Evolutionary conservation across 2,797 vertebrate genomes (phyloP).

Genomic region (Petrocephalus sullivani): DNA sequence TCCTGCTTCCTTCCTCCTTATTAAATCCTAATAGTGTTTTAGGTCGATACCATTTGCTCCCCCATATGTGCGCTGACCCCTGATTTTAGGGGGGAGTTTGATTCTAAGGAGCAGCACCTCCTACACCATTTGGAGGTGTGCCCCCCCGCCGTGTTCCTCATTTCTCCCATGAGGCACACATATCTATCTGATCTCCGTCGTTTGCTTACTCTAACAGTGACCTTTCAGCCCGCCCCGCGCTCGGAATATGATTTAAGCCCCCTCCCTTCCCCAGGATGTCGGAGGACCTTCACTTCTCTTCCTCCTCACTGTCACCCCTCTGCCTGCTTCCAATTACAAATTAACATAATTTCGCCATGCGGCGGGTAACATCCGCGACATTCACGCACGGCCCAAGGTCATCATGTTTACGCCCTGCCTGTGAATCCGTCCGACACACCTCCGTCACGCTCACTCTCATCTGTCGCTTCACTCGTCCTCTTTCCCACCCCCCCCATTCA

Average conservation of each 20-base stretch:
- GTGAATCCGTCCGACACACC: background rate
- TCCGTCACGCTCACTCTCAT: background rate
- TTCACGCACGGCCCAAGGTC: background rate
- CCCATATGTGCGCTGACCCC: background rate
- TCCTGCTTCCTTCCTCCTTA: background rate
- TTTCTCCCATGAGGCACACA: background rate
- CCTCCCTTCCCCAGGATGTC: background rate
- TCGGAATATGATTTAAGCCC: background rate
- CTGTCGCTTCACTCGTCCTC: background rate
- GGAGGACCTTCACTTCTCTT: background rate
- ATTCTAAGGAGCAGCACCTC: background rate
- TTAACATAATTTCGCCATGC: background rate
- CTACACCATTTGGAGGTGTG: too few species aligned
- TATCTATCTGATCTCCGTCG: background rate
- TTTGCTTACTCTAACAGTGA: background rate
- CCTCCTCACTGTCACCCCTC: background rate
- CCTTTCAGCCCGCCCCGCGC: background rate
- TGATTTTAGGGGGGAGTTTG: background rate
- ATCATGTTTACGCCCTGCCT: background rate
- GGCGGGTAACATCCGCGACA: background rate
- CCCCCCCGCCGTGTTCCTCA: background rate
- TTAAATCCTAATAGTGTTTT: background rate
- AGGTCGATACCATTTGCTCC: background rate
- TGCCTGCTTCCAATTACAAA: background rate
- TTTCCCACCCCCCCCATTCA: background rate